Evolutionary conservation across 2,113 vertebrate species (phyloP).

Genomic region (Tympanuchus pallidicinctus): DNA sequence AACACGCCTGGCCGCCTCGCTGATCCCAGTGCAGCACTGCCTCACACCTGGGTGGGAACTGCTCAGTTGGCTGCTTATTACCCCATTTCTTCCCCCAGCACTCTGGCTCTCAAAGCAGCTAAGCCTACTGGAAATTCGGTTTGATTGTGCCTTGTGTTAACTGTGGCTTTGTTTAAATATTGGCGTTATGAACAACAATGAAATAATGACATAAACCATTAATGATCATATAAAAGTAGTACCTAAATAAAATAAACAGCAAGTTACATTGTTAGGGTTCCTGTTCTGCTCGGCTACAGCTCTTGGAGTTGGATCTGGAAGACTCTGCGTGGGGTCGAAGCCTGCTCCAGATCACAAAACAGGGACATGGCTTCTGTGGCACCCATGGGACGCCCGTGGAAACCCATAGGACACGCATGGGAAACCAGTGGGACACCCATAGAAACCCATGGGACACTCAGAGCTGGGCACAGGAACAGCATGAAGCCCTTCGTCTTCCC

Average conservation of each 20-base stretch:
- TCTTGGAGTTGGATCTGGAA: neutral
- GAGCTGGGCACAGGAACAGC: neutral
- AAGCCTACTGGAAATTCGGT: neutral
- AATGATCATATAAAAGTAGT: neutral
- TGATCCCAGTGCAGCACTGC: rapidly evolving
- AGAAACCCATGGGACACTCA: neutral
- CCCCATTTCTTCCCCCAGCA: rapidly evolving
- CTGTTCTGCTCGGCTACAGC: neutral
- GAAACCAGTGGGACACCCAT: too few relatives aligned
- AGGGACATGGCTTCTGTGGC: too few relatives aligned
- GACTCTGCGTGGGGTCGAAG: too few relatives aligned
- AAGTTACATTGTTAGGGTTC: neutral
- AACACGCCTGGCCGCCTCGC: rapidly evolving
- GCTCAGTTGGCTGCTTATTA: neutral
- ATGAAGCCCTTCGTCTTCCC: neutral
- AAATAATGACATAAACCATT: neutral
- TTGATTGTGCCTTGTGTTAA: neutral
- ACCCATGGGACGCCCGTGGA: too few relatives aligned
- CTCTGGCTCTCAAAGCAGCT: neutral
- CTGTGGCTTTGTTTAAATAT: neutral
- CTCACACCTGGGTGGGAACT: neutral
- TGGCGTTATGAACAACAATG: neutral
- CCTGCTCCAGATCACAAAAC: too few relatives aligned
- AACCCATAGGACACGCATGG: too few relatives aligned
- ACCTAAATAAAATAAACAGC: neutral